Base-by-base conservation (phyloP, 2,888 invertebrate genomes). In the Fragum fragum region DNA sequence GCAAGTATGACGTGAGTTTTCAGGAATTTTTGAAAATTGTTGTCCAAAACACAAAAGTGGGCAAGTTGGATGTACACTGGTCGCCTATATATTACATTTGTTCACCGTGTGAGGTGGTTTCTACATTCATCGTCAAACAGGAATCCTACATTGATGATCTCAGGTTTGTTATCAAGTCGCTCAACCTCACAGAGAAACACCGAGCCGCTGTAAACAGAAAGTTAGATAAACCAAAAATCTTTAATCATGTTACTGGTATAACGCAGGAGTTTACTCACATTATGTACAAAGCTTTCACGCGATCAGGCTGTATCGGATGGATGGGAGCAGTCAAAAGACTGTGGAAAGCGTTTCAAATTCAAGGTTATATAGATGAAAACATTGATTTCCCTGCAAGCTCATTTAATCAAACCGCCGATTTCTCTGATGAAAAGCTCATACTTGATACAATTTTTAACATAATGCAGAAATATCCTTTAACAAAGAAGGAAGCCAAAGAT, bases 341-440 rank as follows among this genome's bases (percentile, higher is more conserved):
- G 26, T 57, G 57, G 57, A n/a, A 23, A 23, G 9, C 57, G 6
- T 57, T 57, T 26, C 57, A 57, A 23, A 26, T 57, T 21, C 23
- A 57, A 23, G 57, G 57, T 57, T 23, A 23, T 26, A 57, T 57
- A 23, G 23, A 57, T 57, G 57, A 57, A 21, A 57, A 57, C 26
- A 23, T 57, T 23, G 47, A 47, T n/a, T 14, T 47, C 5, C 47
- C 47, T 47, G 47, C 14, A 3, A 5, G n/a, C 14, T 5, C 14
- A 16, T 47, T 47, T 16, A 47, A 47, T 47, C 2, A 47, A 47
- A 47, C 47, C 14, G n/a, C 5, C 2, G 16, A 9, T 47, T 47
- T 9, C 47, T 14, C 47, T 9, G 47, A 47, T 47, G 47, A 47
- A 47, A 47, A 47, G 18, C 47, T 47, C 14, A 9, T 47, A 47